Conservation (phyloP, 2,113 vertebrate genomes). For the Melospiza georgiana region DNA sequence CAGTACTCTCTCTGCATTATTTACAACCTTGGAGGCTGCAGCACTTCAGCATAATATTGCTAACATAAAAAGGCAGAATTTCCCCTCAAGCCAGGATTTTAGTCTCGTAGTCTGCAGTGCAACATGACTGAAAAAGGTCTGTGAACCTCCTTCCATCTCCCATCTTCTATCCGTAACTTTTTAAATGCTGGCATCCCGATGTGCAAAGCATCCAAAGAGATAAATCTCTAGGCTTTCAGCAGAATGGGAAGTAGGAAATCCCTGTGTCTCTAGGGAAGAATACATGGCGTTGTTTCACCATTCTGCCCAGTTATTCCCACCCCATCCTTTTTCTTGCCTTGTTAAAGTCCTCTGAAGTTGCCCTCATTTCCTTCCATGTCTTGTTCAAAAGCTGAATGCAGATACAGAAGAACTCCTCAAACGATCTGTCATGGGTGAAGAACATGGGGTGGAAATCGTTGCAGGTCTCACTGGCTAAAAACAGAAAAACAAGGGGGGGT, state of each 20-base stretch:
- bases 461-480: conserved; percentile 96
- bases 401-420: conserved; percentile 98
- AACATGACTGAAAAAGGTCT: neutral
- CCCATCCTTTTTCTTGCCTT: conserved; percentile 80
- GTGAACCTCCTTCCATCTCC: neutral
- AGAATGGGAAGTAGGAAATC: neutral
- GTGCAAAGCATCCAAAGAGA: neutral
- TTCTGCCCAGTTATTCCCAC: neutral
- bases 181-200: neutral
- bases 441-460: conserved; percentile 99
- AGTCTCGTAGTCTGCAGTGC: neutral
- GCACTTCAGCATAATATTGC: conserved; percentile 24
- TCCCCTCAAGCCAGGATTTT: conserved; percentile 21
- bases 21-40: conserved; percentile 41
- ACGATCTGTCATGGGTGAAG: conserved; percentile 95
- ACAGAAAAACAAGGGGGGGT: conserved; percentile 61
- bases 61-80: conserved; percentile 29
- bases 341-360: conserved; percentile 98
- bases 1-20: conserved; percentile 47
- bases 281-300: neutral
- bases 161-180: neutral
- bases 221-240: neutral
- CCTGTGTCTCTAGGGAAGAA: neutral
- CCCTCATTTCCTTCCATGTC: conserved; percentile 99
- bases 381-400: conserved; percentile 99